Evolutionary conservation across 2,888 invertebrate species (phyloP).

Genomic region (Gari tellinella): DNA sequence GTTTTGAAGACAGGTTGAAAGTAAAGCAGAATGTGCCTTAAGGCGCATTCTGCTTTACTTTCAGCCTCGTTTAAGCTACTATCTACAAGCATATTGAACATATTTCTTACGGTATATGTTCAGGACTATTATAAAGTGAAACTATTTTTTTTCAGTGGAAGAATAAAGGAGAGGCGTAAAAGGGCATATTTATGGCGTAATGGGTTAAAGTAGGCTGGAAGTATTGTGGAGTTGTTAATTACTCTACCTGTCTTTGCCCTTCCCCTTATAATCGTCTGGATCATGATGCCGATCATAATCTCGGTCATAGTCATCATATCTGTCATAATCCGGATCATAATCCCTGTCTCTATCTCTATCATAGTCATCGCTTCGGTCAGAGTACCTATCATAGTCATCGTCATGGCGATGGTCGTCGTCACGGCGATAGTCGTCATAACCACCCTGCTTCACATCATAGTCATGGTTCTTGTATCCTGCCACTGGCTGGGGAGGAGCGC

Average conservation of each 20-base stretch:
- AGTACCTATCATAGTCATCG: conserved; percentile 21
- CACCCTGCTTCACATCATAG: conserved; percentile 38
- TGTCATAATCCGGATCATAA: conserved; percentile 41
- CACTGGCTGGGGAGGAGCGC: conserved; percentile 3
- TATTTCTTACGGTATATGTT: too few relatives aligned
- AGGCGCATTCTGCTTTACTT: too few relatives aligned
- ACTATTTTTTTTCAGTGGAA: too few relatives aligned
- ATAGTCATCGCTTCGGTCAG: conserved; percentile 31
- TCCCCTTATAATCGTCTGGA: conserved; percentile 18
- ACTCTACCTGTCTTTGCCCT: conserved; percentile 10
- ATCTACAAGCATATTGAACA: too few relatives aligned
- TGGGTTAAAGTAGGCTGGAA: neutral
- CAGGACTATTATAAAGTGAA: too few relatives aligned
- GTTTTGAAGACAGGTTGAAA: too few relatives aligned
- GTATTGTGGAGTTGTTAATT: too few relatives aligned
- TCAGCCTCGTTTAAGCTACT: too few relatives aligned
- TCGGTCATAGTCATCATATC: conserved; percentile 45
- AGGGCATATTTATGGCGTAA: too few relatives aligned
- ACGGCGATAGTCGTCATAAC: conserved; percentile 40
- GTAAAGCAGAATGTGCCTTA: too few relatives aligned
- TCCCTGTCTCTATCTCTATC: conserved; percentile 36
- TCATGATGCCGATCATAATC: conserved; percentile 28
- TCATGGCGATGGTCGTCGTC: conserved; percentile 34
- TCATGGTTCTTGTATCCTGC: conserved; percentile 45
- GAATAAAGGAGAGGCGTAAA: too few relatives aligned